These are phyloP conservation scores for Rhagoletis pomonella DNA, from an alignment of 1,140 invertebrate species.

Conservation along the genomic window DNA sequence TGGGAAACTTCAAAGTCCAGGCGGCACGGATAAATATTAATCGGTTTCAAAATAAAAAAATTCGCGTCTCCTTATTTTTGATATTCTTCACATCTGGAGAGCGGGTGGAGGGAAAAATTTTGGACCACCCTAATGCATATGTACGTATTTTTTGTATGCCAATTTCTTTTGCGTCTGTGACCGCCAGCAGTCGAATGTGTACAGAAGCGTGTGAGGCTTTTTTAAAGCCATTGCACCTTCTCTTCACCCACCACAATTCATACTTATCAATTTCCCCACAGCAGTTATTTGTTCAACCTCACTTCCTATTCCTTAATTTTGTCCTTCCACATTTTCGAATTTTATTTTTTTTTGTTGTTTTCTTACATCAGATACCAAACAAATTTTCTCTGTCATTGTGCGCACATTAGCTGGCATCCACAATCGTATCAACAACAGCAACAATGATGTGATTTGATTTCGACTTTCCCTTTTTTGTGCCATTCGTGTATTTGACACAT, in stretches of 20 bases:
- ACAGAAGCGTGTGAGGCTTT: background rate
- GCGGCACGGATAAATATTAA: too few relatives aligned
- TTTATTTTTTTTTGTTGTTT: background rate
- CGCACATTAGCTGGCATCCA: background rate
- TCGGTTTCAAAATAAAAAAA: too few relatives aligned
- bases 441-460: background rate
- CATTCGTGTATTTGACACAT: slow-evolving; percentile 15
- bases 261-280: background rate
- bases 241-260: background rate
- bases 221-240: slow-evolving; percentile 15
- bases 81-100: too few relatives aligned
- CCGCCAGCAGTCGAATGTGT: too few relatives aligned
- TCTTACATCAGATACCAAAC: background rate
- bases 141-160: too few relatives aligned
- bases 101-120: too few relatives aligned
- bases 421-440: background rate
- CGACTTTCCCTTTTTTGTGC: background rate
- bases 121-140: too few relatives aligned
- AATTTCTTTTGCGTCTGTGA: too few relatives aligned
- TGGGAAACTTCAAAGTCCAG: too few relatives aligned
- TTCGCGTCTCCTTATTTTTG: too few relatives aligned
- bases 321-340: background rate
- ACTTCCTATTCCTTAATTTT: slow-evolving; percentile 16
- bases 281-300: background rate
- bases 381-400: slow-evolving; percentile 26